A percentile compares a stretch with the other conserved stretches of the same genome.
Conservation (phyloP, 2,888 invertebrate genomes). For the Chamaedrilus cognettii region DNA sequence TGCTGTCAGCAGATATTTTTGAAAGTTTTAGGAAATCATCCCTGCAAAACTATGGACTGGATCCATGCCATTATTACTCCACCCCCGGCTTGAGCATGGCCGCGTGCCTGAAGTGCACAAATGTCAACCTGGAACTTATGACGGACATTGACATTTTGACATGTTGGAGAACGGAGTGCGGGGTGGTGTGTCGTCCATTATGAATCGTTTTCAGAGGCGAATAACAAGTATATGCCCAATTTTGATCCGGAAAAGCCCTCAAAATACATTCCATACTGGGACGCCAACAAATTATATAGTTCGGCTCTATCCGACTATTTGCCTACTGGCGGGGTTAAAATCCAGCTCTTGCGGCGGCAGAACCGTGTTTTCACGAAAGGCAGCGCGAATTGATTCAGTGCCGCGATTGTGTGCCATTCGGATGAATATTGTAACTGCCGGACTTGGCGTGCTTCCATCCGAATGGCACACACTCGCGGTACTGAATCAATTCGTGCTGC, state of each 20-base stretch:
- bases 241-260: background rate
- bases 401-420: too few relatives aligned
- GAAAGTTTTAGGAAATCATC: slow-evolving; percentile 44
- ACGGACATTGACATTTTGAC: slow-evolving; percentile 39
- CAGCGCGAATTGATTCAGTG: too few relatives aligned
- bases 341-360: too few relatives aligned
- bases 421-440: too few relatives aligned
- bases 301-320: too few relatives aligned
- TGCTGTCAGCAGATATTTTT: slow-evolving; percentile 49
- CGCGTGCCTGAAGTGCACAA: slow-evolving; percentile 42
- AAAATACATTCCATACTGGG: background rate
- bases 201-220: slow-evolving; percentile 3
- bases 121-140: slow-evolving; percentile 39
- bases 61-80: slow-evolving; percentile 42
- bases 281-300: background rate
- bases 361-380: too few relatives aligned
- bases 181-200: slow-evolving; percentile 20
- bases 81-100: slow-evolving; percentile 46
- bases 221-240: background rate
- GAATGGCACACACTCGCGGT: too few relatives aligned
- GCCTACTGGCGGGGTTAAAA: too few relatives aligned
- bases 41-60: slow-evolving; percentile 40
- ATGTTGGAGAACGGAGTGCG: slow-evolving; percentile 31
- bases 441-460: too few relatives aligned
- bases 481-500: too few relatives aligned